Conservation (phyloP, 2,888 invertebrate genomes). For the Leptinotarsa rubiginosa region DNA sequence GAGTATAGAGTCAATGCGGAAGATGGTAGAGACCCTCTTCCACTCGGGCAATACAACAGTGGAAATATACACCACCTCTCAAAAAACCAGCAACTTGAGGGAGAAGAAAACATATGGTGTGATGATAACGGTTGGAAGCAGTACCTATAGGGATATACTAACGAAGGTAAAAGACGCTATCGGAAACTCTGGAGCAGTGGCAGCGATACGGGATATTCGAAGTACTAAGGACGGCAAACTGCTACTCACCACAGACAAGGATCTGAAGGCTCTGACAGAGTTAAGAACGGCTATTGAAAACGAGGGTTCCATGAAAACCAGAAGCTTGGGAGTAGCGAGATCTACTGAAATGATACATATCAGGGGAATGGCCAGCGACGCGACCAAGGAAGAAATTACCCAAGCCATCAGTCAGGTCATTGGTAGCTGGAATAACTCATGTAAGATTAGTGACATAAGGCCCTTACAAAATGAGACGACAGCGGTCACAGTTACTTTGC, state of each 20-base stretch:
- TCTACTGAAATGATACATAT: neutral
- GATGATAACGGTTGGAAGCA: neutral
- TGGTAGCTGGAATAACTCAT: neutral
- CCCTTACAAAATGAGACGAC: neutral
- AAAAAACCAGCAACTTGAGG: neutral
- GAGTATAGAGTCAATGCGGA: neutral
- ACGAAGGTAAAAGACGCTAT: neutral
- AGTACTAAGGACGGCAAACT: conserved; percentile 7
- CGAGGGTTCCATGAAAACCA: neutral
- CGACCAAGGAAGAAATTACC: conserved; percentile 1
- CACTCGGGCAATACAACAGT: neutral
- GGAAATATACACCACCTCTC: conserved; percentile 6
- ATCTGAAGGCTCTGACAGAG: neutral
- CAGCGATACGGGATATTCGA: neutral
- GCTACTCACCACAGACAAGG: conserved; percentile 14
- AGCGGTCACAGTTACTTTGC: neutral
- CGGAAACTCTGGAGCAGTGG: conserved; percentile 1
- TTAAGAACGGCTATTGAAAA: neutral
- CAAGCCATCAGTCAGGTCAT: neutral
- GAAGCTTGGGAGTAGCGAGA: neutral
- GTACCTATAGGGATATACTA: neutral
- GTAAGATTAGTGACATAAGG: neutral
- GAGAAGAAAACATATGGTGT: neutral
- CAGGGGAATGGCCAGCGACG: conserved; percentile 17
- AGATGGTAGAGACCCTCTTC: conserved; percentile 14